Percentiles rank a stretch among this genome's conserved stretches.
Conservation (phyloP, 1,140 invertebrate genomes). For the Cepaea nemoralis region DNA sequence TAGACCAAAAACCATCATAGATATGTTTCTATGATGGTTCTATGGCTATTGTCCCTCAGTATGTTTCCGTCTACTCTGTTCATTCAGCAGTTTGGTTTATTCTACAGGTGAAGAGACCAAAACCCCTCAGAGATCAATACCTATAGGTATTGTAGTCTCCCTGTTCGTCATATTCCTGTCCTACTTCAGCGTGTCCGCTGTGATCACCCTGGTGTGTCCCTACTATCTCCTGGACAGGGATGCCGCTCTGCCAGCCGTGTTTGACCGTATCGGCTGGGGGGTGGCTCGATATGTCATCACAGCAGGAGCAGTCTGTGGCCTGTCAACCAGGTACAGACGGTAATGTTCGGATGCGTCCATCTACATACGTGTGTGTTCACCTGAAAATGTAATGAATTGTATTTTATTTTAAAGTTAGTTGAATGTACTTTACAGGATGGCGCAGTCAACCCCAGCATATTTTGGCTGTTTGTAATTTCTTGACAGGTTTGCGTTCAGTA, state of each 20-base stretch:
- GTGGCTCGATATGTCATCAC: constrained; percentile 83
- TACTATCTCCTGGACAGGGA: constrained; percentile 86
- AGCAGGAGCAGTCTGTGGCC: constrained; percentile 77
- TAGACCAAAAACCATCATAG: no score
- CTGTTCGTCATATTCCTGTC: constrained; percentile 83
- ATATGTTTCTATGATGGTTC: no score
- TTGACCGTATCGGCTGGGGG: constrained; percentile 77
- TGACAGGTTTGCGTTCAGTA: no score
- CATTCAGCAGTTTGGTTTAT: constrained; percentile 52
- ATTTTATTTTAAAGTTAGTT: no score
- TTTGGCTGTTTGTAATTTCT: no score
- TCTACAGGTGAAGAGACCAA: constrained; percentile 84
- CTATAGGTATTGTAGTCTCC: constrained; percentile 86
- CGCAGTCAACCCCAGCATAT: no score
- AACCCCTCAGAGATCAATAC: constrained; percentile 89
- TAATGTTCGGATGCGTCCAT: no score
- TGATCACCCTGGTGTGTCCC: constrained; percentile 90
- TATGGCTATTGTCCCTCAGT: no score
- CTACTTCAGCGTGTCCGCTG: constrained; percentile 87
- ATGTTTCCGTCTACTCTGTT: neutral
- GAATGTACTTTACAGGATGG: no score
- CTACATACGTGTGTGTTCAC: no score
- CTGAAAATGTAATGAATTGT: no score
- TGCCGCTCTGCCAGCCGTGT: constrained; percentile 87
- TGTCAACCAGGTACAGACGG: constrained; percentile 64